These are phyloP conservation scores for Tachina lurida DNA, from an alignment of 2,888 invertebrate genomes.

Conservation along the genomic window DNA sequence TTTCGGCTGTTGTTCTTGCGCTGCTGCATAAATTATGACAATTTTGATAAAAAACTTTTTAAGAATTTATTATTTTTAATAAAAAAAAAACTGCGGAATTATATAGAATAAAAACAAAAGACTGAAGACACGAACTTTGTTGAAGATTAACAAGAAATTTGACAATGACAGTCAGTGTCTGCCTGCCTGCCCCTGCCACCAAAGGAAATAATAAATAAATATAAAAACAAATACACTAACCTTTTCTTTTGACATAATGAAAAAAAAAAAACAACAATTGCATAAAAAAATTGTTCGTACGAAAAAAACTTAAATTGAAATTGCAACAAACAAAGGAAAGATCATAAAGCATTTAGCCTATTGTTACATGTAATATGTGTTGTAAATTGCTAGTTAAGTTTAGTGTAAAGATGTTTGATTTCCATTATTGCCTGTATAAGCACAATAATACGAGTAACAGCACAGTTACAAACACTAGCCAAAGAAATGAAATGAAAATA, in stretches of 20 bases:
- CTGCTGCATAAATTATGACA: conserved; percentile 49
- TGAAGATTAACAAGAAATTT: conserved; percentile 40
- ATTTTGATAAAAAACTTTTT: conserved; percentile 33
- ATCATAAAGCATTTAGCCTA: conserved; percentile 71
- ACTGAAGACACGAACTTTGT: conserved; percentile 59
- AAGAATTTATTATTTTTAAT: conserved; percentile 15
- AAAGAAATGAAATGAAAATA: conserved; percentile 24
- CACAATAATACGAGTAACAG: conserved; percentile 55
- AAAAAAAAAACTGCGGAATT: background rate
- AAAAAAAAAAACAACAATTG: conserved; percentile 1
- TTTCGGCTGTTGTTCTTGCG: background rate
- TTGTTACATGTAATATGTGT: conserved; percentile 71
- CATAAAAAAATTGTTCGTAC: background rate
- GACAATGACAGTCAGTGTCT: conserved; percentile 16
- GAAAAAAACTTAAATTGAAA: background rate
- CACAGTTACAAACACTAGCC: conserved; percentile 35
- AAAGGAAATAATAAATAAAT: conserved; percentile 42
- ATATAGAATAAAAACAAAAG: conserved; percentile 51
- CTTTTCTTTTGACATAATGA: conserved; percentile 31
- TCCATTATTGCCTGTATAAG: conserved; percentile 63
- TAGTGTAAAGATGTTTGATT: conserved; percentile 71
- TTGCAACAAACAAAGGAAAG: conserved; percentile 49
- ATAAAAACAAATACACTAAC: conserved; percentile 49
- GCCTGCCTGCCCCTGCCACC: background rate
- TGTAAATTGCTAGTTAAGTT: conserved; percentile 72